Evolutionary conservation across 2,113 vertebrate species (phyloP).

Genomic region (Felis chaus): DNA sequence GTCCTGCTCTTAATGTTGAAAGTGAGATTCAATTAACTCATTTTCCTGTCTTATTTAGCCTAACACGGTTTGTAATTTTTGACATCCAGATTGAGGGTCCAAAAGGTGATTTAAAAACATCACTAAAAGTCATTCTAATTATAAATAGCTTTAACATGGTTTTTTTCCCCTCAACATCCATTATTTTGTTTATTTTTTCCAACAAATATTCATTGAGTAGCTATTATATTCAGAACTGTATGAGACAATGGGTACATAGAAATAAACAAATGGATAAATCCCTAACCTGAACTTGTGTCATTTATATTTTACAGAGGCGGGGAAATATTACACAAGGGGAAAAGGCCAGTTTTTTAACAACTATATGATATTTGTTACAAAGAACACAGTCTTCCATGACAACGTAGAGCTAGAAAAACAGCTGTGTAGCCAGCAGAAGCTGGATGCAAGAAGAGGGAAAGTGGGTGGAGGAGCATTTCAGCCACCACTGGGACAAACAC

Average conservation of each 20-base stretch:
- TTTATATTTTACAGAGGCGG: background rate
- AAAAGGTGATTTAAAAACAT: background rate
- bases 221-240: background rate
- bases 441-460: background rate
- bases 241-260: background rate
- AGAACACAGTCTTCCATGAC: background rate
- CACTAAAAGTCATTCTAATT: background rate
- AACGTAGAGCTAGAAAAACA: background rate
- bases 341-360: background rate
- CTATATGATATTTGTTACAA: background rate
- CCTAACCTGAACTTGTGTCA: background rate
- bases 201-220: background rate
- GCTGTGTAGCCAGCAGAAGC: background rate
- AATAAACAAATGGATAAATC: background rate
- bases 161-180: background rate
- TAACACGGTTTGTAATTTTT: background rate
- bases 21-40: background rate
- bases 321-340: background rate
- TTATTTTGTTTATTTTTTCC: conserved; percentile 28
- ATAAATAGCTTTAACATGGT: background rate
- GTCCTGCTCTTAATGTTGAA: background rate
- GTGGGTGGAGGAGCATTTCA: background rate
- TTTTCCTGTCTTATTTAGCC: background rate
- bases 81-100: background rate
- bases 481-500: too few relatives aligned